phyloP scores from a whole-genome alignment of 2,888 invertebrate species.

The Epinotia nisella region DNA sequence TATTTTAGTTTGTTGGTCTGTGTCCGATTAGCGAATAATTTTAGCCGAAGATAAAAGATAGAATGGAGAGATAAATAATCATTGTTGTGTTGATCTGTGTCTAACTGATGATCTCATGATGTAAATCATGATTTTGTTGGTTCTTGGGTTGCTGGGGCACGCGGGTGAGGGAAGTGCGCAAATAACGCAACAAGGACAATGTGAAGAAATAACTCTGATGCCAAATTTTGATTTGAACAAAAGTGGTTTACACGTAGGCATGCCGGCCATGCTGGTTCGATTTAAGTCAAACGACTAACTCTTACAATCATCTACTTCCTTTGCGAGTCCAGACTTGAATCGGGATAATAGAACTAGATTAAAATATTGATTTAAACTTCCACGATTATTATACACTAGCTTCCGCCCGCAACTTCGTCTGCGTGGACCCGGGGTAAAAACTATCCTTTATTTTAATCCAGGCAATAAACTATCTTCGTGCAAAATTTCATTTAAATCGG shows the following conservation, averaged over 20 bases:
- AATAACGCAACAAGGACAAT: constrained; percentile 12
- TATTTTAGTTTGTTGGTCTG: too few species aligned
- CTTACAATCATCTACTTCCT: background rate
- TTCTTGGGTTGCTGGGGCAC: constrained; percentile 25
- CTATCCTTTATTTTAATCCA: too few species aligned
- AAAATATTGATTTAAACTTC: too few species aligned
- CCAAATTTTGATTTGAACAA: constrained; percentile 15
- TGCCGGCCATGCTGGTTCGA: background rate
- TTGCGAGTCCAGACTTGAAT: background rate
- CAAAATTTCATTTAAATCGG: too few species aligned
- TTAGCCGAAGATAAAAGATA: too few species aligned
- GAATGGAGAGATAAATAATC: constrained; percentile 52
- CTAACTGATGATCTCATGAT: constrained; percentile 42
- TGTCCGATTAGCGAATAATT: too few species aligned
- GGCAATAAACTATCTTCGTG: too few species aligned
- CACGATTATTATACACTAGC: too few species aligned
- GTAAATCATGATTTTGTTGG: constrained; percentile 22
- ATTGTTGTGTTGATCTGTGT: constrained; percentile 60
- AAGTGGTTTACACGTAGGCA: background rate
- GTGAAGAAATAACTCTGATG: too few species aligned
- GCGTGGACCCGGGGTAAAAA: too few species aligned
- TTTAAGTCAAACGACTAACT: background rate
- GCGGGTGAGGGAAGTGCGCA: constrained; percentile 30
- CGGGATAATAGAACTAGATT: too few species aligned
- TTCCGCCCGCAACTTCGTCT: too few species aligned